phyloP scores from a whole-genome alignment of 2,888 invertebrate genomes.

The Diploptera punctata region DNA sequence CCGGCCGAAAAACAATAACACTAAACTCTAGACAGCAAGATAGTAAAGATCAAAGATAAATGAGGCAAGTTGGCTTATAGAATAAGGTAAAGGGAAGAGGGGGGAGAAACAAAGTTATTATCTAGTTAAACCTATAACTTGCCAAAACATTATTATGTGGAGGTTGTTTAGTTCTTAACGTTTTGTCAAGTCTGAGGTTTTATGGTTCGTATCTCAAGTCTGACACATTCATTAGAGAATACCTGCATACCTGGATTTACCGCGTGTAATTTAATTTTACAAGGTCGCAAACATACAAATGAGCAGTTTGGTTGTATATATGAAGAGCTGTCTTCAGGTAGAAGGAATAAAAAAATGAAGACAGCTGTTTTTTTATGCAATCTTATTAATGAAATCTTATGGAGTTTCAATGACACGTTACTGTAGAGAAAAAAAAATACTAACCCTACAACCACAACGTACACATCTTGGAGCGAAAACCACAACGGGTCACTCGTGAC shows the following conservation, averaged over 20 bases:
- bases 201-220: conserved; percentile 35
- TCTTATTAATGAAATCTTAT: no score
- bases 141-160: background rate
- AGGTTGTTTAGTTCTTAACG: conserved; percentile 32
- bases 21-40: conserved; percentile 10
- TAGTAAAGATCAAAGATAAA: conserved; percentile 22
- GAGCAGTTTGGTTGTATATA: no score
- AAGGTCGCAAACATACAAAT: background rate
- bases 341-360: no score
- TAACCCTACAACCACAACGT: no score
- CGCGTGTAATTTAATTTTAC: conserved; percentile 12
- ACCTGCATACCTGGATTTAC: conserved; percentile 17
- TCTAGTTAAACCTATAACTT: background rate
- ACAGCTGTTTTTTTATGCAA: no score
- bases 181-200: conserved; percentile 31
- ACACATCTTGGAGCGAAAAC: no score
- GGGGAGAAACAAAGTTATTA: background rate
- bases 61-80: background rate
- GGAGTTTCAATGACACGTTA: no score
- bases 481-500: no score
- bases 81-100: background rate
- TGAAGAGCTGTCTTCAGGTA: no score
- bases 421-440: no score
- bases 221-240: conserved; percentile 25
- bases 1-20: conserved; percentile 5